Percentiles rank a stretch among this genome's conserved stretches.
These are phyloP conservation scores for Scomber colias DNA, from an alignment of 2,113 vertebrate species.

Conservation along the genomic window DNA sequence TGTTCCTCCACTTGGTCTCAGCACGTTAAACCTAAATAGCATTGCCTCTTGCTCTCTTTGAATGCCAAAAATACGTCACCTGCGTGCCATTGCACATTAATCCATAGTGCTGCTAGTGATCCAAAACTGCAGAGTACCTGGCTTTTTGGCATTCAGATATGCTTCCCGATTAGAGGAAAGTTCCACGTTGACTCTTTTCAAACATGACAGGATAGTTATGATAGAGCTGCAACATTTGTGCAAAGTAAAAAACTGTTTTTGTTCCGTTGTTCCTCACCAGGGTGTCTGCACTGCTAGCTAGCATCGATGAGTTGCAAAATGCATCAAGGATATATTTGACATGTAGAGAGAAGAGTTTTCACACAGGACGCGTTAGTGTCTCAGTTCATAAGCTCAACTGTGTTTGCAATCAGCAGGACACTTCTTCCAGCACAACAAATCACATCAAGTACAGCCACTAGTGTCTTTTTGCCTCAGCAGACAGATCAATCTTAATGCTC, in stretches of 20 bases:
- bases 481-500: conserved; percentile 20
- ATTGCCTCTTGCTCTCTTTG: no score
- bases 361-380: not conserved
- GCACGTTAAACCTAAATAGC: no score
- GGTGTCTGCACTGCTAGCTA: no score
- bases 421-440: conserved; percentile 6
- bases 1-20: no score
- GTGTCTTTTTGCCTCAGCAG: not conserved
- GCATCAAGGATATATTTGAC: no score
- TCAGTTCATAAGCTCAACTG: not conserved
- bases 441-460: conserved; percentile 1
- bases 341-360: not conserved
- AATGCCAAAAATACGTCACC: no score
- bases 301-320: no score
- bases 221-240: not conserved
- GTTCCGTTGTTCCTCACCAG: no score
- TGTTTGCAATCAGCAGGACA: conserved; percentile 1
- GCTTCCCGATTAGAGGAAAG: not conserved
- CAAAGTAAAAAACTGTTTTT: not conserved
- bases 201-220: not conserved
- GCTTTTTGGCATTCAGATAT: conserved; percentile 11
- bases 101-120: no score
- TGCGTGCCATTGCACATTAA: no score
- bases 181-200: not conserved
- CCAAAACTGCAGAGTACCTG: no score